Evolutionary conservation across 2,797 vertebrate genomes (phyloP).

Genomic region (Acrossocheilus wenchowensis): DNA sequence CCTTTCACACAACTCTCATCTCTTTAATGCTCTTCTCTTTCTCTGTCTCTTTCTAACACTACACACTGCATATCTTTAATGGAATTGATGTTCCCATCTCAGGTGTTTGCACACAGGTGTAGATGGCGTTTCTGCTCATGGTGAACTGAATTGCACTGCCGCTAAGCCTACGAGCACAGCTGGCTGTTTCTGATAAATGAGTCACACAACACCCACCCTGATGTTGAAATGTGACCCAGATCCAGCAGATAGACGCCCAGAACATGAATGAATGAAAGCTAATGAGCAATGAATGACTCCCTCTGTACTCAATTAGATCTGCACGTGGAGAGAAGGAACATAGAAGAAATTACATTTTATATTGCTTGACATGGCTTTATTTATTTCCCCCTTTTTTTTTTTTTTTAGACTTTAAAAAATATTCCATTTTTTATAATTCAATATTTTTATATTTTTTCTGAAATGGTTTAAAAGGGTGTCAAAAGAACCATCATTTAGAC

Average conservation of each 20-base stretch:
- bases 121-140: background rate
- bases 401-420: background rate
- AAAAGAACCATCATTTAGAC: background rate
- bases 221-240: constrained; percentile 46
- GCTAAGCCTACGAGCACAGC: background rate
- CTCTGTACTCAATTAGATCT: background rate
- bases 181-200: constrained; percentile 1
- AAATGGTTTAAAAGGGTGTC: background rate
- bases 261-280: constrained; percentile 42
- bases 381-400: background rate
- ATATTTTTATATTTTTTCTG: background rate
- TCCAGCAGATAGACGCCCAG: background rate
- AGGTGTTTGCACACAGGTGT: background rate
- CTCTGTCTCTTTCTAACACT: background rate
- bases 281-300: constrained; percentile 17
- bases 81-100: constrained; percentile 26
- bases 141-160: background rate
- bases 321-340: background rate
- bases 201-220: constrained; percentile 15
- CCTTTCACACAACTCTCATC: constrained; percentile 13
- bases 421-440: background rate
- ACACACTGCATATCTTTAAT: background rate
- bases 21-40: background rate
- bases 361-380: background rate
- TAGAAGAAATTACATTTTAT: background rate